Conservation (phyloP, 2,113 vertebrate genomes). For the Brienomyrus longianalis region DNA sequence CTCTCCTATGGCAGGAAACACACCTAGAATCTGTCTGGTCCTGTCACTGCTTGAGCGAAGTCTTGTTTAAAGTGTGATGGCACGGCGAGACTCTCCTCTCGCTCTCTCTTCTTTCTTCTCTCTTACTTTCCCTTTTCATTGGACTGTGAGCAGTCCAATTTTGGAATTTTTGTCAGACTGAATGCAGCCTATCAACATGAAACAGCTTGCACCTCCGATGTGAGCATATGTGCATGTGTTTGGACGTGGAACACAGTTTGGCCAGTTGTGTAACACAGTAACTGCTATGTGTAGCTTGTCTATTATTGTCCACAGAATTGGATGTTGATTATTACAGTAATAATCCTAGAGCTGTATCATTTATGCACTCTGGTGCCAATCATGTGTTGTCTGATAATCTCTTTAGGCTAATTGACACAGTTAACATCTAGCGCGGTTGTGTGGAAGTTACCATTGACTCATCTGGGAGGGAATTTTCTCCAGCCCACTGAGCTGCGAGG, state of each 20-base stretch:
- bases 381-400: neutral
- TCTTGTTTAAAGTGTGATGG: neutral
- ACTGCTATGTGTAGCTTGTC: neutral
- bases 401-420: neutral
- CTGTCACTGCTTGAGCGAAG: neutral
- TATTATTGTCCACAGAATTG: neutral
- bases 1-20: neutral
- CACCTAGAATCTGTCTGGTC: neutral
- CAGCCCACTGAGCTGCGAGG: neutral
- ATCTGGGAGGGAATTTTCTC: neutral
- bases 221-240: neutral
- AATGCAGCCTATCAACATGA: neutral
- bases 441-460: neutral
- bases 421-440: neutral
- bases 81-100: neutral
- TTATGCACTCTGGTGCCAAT: neutral
- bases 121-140: neutral
- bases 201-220: neutral
- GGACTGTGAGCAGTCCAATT: neutral
- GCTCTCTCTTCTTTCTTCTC: neutral
- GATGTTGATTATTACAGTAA: neutral
- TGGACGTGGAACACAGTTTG: neutral
- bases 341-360: neutral
- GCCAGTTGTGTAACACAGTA: neutral
- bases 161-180: neutral